These are phyloP conservation scores for Hassar affinis DNA, from an alignment of 2,113 vertebrate species.

Conservation along the genomic window DNA sequence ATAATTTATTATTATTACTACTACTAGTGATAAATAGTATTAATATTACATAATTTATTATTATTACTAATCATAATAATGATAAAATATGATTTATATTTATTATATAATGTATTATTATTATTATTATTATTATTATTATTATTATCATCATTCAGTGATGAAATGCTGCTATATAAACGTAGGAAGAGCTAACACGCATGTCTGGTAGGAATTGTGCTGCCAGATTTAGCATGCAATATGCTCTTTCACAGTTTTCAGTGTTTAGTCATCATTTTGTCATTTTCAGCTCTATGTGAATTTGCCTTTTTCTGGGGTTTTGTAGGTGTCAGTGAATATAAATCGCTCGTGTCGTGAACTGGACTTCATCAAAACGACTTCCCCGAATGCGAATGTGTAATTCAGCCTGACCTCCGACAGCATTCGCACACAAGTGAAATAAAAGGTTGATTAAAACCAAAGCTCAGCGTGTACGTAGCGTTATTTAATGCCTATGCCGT, in stretches of 20 bases:
- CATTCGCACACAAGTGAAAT: background rate
- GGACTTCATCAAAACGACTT: background rate
- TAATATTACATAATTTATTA: too few species aligned
- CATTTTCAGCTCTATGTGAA: background rate
- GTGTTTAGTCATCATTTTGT: background rate
- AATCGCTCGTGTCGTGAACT: background rate
- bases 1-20: too few species aligned
- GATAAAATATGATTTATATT: too few species aligned
- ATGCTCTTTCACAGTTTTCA: background rate
- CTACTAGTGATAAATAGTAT: too few species aligned
- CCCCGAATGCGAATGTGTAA: background rate
- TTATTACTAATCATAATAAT: too few species aligned
- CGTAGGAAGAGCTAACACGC: background rate
- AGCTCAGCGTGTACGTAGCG: background rate
- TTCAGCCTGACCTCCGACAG: background rate
- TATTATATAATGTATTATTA: too few species aligned
- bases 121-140: too few species aligned
- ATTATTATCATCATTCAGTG: too few species aligned
- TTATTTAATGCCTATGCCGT: background rate
- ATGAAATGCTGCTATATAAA: background rate
- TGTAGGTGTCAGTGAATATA: background rate
- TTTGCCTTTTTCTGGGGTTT: background rate
- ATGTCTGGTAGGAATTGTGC: background rate
- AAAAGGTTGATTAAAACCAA: too few species aligned
- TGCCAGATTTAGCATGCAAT: background rate